Conservation (phyloP, 2,113 vertebrate species). For the Hyaena hyaena region DNA sequence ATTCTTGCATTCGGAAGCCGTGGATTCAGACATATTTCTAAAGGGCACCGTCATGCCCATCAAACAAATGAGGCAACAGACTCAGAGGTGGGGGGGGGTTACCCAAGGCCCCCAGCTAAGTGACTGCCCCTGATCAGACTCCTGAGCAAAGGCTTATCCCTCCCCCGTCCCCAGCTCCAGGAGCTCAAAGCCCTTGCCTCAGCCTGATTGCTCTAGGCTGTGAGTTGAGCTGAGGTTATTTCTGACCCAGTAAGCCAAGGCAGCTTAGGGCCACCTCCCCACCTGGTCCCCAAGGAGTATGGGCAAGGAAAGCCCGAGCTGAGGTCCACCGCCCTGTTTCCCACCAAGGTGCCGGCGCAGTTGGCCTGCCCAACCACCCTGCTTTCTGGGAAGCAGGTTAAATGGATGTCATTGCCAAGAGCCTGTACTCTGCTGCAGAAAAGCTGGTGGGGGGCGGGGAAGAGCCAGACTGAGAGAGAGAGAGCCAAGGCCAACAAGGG, state of each 20-base stretch:
- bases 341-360: not conserved
- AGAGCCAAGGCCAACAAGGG: constrained; percentile 62
- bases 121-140: not conserved
- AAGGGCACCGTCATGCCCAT: not conserved
- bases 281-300: not conserved
- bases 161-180: not conserved
- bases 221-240: not conserved
- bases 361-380: not conserved
- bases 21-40: not conserved
- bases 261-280: not conserved
- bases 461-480: not conserved
- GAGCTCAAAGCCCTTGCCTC: not conserved
- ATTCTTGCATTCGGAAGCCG: not conserved
- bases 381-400: constrained; percentile 54
- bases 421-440: not conserved
- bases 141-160: not conserved
- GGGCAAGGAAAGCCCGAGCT: not conserved
- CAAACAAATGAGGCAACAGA: not conserved
- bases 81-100: not conserved
- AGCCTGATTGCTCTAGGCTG: not conserved
- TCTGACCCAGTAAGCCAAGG: not conserved
- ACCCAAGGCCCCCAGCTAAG: not conserved
- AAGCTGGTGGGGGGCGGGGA: not conserved
- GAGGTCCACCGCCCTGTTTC: not conserved
- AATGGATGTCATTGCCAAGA: not conserved